These are phyloP conservation scores for Eurytoma californica DNA, from an alignment of 2,888 invertebrate species.

Conservation along the genomic window DNA sequence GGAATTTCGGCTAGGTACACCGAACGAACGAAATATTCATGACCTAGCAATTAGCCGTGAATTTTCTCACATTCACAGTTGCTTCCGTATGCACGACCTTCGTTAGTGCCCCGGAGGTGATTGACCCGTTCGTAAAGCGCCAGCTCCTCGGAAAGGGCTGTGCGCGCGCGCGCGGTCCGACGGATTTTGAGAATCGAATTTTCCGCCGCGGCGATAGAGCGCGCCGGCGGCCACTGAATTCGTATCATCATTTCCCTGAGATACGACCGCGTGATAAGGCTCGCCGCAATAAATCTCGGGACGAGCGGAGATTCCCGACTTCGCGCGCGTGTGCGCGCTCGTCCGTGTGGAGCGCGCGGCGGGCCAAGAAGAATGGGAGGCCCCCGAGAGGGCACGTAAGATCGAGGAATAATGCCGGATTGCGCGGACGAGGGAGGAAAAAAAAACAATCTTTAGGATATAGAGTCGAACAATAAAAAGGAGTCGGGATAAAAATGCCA, in stretches of 20 bases:
- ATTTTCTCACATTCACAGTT: too few species aligned
- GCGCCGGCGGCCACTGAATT: conserved; percentile 17
- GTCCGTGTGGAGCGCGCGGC: background rate
- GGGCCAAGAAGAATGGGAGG: conserved; percentile 20
- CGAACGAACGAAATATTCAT: too few species aligned
- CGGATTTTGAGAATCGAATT: conserved; percentile 20
- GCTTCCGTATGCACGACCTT: background rate
- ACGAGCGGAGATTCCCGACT: conserved; percentile 31
- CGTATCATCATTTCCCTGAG: conserved; percentile 58
- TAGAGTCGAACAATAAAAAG: conserved; percentile 54
- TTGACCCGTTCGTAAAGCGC: background rate
- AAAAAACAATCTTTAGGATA: conserved; percentile 2
- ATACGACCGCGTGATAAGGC: conserved; percentile 56
- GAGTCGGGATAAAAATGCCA: conserved; percentile 5
- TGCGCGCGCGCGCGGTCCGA: background rate
- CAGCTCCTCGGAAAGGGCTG: background rate
- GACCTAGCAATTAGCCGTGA: too few species aligned
- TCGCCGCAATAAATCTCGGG: conserved; percentile 47
- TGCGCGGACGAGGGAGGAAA: background rate
- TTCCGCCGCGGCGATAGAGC: conserved; percentile 2
- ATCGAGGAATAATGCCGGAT: conserved; percentile 39
- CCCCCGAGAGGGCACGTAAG: conserved; percentile 10
- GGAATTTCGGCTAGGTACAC: too few species aligned
- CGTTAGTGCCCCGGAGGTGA: background rate
- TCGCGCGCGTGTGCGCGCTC: conserved; percentile 9